Evolutionary conservation across 2,797 vertebrate genomes (phyloP), one percentile per base, ranked within the genome.

Genomic region (Sandelia bainsii): DNA sequence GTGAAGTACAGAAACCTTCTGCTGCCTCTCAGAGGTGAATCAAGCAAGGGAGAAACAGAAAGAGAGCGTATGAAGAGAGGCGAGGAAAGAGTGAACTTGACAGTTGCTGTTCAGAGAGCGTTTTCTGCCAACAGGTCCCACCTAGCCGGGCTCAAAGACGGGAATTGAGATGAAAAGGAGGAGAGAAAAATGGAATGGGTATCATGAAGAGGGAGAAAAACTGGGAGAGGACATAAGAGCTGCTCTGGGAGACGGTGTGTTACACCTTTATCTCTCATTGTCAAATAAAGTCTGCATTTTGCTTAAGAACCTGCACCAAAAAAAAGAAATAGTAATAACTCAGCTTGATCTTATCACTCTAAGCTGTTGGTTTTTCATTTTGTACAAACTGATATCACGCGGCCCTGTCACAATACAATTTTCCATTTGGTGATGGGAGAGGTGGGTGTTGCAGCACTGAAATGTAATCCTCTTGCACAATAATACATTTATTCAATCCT

Each of bases 321-420:
- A 54, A 45, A 76, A 13, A 61, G 40, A 79, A 82, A 77, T 86
- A 80, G 81, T 80, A 89, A 89, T 80, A 87, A 85, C 63, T 80
- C 61, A 6, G 69, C 71, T 81, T 78, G 87, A 91, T 89, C 61
- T 20, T 90, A 91, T 91, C 89, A 69, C 25, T 79, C 59, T 82
- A 87, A 91, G 88, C 88, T 82, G 73, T 75, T 75, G 75, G 62
- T 77, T 86, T 91, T 91, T 86, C 85, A 91, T 91, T 91, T 87
- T 84, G 52, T 81, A 77, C 74, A 59, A 73, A 78, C 75, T 81
- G 72, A 85, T 89, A 87, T 79, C 68, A 71, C 49, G 8, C 34
- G 0, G 62, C 32, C 40, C 48, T 7, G 44, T 79, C 77, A 84
- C 78, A 89, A 83, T 80, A 45, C 61, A 53, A 79, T 34, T 83